These are phyloP conservation scores for Montipora sp. DNA, from an alignment of 64 coral and sea anemone genomes.

Conservation along the genomic window DNA sequence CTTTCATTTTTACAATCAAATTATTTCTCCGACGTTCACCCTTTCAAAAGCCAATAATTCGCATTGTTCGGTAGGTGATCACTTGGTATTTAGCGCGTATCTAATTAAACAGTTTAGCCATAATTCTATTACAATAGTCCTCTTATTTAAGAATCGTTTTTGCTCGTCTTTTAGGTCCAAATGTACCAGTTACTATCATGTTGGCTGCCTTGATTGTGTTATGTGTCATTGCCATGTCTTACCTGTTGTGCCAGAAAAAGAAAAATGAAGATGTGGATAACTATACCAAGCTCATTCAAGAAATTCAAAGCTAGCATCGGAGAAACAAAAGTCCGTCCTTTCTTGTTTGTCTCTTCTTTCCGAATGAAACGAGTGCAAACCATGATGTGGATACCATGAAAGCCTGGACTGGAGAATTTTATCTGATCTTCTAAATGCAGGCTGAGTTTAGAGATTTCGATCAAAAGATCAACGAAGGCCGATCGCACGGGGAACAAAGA, in stretches of 20 bases:
- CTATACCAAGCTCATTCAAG: conserved; percentile 3
- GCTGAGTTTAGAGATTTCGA: no score
- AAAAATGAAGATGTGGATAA: not conserved
- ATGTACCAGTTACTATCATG: not conserved
- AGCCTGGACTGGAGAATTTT: not conserved
- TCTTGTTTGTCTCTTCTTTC: no score
- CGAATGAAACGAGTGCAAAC: no score
- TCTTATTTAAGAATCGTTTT: no score
- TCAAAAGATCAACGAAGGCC: no score
- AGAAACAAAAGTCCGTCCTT: not conserved
- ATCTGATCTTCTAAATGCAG: not conserved
- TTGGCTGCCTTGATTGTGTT: not conserved
- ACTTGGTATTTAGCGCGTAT: no score
- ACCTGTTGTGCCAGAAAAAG: not conserved
- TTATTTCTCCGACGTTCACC: no score
- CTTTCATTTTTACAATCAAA: not conserved
- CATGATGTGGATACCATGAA: not conserved
- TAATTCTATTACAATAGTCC: no score
- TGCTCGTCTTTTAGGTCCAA: not conserved
- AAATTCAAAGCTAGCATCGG: conserved; percentile 4
- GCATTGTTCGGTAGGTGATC: no score
- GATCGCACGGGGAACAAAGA: no score
- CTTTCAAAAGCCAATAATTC: no score
- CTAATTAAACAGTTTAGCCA: no score
- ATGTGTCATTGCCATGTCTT: not conserved